phyloP scores from a whole-genome alignment of 2,113 vertebrate species.

The Hypocryptadius cinnamomeus region DNA sequence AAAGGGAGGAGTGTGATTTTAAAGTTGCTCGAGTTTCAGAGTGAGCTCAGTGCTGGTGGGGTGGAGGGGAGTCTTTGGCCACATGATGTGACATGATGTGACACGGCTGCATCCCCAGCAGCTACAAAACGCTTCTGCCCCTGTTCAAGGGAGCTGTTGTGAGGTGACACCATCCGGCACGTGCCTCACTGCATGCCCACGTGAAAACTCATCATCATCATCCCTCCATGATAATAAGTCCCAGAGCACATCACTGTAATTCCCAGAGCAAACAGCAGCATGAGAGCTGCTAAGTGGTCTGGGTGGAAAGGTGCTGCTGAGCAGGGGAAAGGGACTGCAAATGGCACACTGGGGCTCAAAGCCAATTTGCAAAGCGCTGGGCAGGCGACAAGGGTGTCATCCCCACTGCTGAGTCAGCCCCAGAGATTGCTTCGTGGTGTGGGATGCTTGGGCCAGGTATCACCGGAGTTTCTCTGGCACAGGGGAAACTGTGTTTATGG shows the following conservation, averaged over 20 bases:
- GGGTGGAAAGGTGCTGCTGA: neutral
- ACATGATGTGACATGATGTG: neutral
- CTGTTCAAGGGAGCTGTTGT: neutral
- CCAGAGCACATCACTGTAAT: neutral
- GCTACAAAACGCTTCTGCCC: rapidly evolving
- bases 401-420: neutral
- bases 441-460: neutral
- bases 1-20: neutral
- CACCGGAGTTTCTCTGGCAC: rapidly evolving
- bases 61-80: neutral
- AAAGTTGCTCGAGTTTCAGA: neutral
- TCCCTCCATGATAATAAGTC: neutral
- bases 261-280: neutral
- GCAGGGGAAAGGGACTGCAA: neutral
- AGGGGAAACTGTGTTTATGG: neutral
- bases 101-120: rapidly evolving
- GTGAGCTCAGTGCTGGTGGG: neutral
- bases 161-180: rapidly evolving
- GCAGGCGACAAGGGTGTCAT: neutral
- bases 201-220: neutral
- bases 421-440: neutral
- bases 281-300: neutral
- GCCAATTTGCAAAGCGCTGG: neutral
- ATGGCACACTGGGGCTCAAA: rapidly evolving
- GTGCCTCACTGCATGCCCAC: rapidly evolving